A percentile compares a stretch with the other conserved stretches of the same genome.
These are phyloP conservation scores for Castor canadensis DNA, from an alignment of 2,113 vertebrate species.

Conservation along the genomic window DNA sequence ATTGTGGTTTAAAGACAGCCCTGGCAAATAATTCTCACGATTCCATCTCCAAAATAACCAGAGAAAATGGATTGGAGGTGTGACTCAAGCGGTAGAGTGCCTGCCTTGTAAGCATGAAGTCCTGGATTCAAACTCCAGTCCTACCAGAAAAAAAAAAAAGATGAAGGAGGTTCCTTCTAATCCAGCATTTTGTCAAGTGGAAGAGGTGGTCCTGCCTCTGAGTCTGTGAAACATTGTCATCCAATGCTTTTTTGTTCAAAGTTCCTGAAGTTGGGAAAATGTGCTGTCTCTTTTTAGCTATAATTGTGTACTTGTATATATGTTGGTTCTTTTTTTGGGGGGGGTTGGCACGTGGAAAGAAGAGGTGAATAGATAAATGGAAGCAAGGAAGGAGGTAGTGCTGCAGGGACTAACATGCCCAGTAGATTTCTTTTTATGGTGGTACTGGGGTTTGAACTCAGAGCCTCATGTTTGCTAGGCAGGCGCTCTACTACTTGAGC, in stretches of 20 bases:
- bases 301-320: not conserved
- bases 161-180: not conserved
- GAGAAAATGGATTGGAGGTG: too few relatives aligned
- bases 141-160: too few relatives aligned
- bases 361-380: not conserved
- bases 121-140: too few relatives aligned
- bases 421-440: slow-evolving; percentile 28
- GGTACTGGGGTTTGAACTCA: too few relatives aligned
- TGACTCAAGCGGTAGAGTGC: too few relatives aligned
- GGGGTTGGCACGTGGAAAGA: not conserved
- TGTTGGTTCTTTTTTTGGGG: not conserved
- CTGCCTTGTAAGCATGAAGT: too few relatives aligned
- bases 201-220: not conserved
- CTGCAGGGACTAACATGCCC: slow-evolving; percentile 2
- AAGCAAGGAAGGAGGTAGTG: not conserved
- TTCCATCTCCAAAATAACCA: too few relatives aligned
- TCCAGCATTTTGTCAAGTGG: slow-evolving; percentile 23
- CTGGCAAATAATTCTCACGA: too few relatives aligned
- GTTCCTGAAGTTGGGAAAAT: slow-evolving; percentile 38
- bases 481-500: too few relatives aligned
- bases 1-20: too few relatives aligned
- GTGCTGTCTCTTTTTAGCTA: not conserved
- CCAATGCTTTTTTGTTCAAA: not conserved
- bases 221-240: not conserved
- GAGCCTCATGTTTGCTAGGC: too few relatives aligned